phyloP scores from a whole-genome alignment of 2,113 vertebrate species.

The Pomatorhinus ruficollis region DNA sequence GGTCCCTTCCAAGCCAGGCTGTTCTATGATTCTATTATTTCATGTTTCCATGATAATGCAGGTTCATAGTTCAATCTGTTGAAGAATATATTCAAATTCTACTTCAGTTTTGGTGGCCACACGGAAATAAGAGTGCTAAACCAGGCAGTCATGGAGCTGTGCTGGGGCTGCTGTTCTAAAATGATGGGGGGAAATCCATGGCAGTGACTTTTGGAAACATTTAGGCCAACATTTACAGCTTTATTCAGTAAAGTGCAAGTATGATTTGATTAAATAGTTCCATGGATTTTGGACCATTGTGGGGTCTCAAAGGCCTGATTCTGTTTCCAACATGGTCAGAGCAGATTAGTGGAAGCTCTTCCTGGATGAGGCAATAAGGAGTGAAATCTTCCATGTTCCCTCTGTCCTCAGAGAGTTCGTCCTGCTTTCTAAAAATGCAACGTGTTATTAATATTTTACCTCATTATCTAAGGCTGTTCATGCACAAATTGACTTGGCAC shows the following conservation, averaged over 20 bases:
- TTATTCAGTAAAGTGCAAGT: background rate
- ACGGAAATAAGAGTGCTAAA: background rate
- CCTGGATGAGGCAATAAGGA: background rate
- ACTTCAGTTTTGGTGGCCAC: background rate
- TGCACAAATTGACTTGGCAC: background rate
- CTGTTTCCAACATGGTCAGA: background rate
- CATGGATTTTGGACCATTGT: background rate
- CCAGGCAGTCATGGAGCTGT: background rate
- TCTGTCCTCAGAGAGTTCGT: background rate
- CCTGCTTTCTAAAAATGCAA: background rate
- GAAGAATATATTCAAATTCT: background rate
- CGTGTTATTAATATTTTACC: background rate
- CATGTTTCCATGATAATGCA: background rate
- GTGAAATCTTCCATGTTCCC: background rate
- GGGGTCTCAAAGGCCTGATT: background rate
- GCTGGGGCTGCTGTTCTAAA: background rate
- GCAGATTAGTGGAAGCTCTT: background rate
- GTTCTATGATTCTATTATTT: rapidly evolving
- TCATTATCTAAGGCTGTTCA: background rate
- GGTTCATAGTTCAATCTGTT: background rate
- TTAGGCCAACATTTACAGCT: background rate
- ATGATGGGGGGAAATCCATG: background rate
- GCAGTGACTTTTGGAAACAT: background rate
- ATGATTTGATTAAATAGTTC: background rate
- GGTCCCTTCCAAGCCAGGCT: background rate